phyloP scores from a whole-genome alignment of 1,140 invertebrate genomes.

The Formica selysi region DNA sequence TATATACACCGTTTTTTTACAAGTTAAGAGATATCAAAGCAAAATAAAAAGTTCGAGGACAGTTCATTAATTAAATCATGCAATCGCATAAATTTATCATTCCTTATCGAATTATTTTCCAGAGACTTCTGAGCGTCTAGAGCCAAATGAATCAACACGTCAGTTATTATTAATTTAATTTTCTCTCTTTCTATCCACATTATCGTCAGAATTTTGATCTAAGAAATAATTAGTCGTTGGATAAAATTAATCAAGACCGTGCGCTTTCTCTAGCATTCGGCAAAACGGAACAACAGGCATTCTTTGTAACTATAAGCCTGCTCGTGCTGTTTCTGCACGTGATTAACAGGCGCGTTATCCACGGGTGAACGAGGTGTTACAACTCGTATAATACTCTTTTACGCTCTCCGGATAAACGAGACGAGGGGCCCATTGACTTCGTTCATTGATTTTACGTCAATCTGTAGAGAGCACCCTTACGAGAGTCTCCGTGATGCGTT shows the following conservation, averaged over 20 bases:
- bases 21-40: slow-evolving; percentile 9
- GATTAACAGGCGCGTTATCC: slow-evolving; percentile 73
- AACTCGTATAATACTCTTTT: slow-evolving; percentile 65
- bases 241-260: slow-evolving; percentile 21
- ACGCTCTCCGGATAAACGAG: slow-evolving; percentile 60
- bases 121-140: slow-evolving; percentile 15
- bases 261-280: slow-evolving; percentile 19
- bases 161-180: slow-evolving; percentile 53
- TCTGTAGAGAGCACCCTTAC: slow-evolving; percentile 83
- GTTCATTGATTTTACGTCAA: slow-evolving; percentile 87
- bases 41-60: slow-evolving; percentile 8
- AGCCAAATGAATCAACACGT: slow-evolving; percentile 25
- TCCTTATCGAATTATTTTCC: slow-evolving; percentile 48
- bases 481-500: slow-evolving; percentile 85
- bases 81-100: slow-evolving; percentile 34
- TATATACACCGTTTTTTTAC: neutral
- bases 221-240: neutral
- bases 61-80: slow-evolving; percentile 26
- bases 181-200: slow-evolving; percentile 1
- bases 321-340: slow-evolving; percentile 40
- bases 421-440: slow-evolving; percentile 84
- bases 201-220: neutral
- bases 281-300: slow-evolving; percentile 4
- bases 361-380: slow-evolving; percentile 51
- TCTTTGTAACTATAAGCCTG: slow-evolving; percentile 39